Evolutionary conservation across 2,888 invertebrate species (phyloP).

Genomic region (Athalia rosae): DNA sequence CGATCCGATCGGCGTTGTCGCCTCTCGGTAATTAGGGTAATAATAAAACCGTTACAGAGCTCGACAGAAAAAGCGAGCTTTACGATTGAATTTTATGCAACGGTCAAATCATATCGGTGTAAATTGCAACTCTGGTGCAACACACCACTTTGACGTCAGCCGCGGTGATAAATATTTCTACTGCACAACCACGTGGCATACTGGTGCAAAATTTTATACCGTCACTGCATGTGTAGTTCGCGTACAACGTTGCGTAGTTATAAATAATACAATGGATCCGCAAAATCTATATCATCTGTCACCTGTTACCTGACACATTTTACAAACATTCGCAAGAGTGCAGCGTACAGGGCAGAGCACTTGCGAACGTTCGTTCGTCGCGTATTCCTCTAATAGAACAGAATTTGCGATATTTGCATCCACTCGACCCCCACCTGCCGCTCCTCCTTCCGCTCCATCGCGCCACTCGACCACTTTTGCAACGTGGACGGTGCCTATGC

Average conservation of each 20-base stretch:
- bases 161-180: too few species aligned
- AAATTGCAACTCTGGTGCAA: constrained; percentile 9
- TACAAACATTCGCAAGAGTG: not conserved
- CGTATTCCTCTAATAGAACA: not conserved
- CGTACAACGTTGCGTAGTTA: too few species aligned
- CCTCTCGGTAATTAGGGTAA: constrained; percentile 54
- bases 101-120: constrained; percentile 53
- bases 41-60: constrained; percentile 13
- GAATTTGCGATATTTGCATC: constrained; percentile 28
- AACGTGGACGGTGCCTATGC: not conserved
- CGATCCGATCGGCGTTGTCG: constrained; percentile 42
- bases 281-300: not conserved
- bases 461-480: not conserved
- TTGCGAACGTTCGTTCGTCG: not conserved
- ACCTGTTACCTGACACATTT: constrained; percentile 40
- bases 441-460: not conserved
- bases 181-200: too few species aligned
- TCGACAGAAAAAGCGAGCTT: constrained; percentile 51
- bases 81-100: constrained; percentile 55
- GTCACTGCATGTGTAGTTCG: not conserved
- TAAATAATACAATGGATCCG: too few species aligned
- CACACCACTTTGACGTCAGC: not conserved
- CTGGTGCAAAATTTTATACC: not conserved
- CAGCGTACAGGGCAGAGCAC: too few species aligned
- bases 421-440: not conserved